These are phyloP conservation scores for Trachelus stipa DNA, from an alignment of 2,888 invertebrate genomes.

Conservation along the genomic window DNA sequence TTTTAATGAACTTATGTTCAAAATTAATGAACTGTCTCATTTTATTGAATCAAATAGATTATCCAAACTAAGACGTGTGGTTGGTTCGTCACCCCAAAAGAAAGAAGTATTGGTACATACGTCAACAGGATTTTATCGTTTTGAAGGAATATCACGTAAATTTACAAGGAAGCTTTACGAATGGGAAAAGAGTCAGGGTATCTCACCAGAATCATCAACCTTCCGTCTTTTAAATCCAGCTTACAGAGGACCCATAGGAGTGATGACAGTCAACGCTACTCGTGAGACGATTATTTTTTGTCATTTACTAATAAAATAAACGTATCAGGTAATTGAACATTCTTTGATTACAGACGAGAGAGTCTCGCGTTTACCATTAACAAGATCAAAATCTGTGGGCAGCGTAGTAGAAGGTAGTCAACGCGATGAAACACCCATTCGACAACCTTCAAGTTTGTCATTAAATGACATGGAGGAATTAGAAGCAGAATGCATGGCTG, in stretches of 20 bases:
- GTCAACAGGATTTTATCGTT: constrained; percentile 84
- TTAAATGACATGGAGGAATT: constrained; percentile 79
- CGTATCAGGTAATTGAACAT: not conserved
- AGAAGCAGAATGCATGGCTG: constrained; percentile 65
- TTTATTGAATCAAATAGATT: constrained; percentile 59
- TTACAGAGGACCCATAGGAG: constrained; percentile 6
- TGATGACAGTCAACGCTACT: constrained; percentile 14
- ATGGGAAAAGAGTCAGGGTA: constrained; percentile 91
- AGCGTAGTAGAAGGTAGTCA: constrained; percentile 74
- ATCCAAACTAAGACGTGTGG: constrained; percentile 71
- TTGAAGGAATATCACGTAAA: constrained; percentile 88
- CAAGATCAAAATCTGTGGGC: constrained; percentile 82
- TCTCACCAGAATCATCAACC: constrained; percentile 86
- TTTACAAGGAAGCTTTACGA: constrained; percentile 91
- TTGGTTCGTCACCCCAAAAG: constrained; percentile 69
- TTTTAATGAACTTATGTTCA: constrained; percentile 1
- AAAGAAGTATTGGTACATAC: constrained; percentile 86
- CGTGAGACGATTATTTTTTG: constrained; percentile 11
- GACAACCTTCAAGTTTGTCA: constrained; percentile 78
- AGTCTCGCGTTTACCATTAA: constrained; percentile 59
- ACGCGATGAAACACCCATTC: constrained; percentile 67
- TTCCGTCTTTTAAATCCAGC: constrained; percentile 79
- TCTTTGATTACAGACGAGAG: constrained; percentile 32
- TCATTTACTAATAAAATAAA: not conserved
- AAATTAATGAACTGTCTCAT: not conserved